A percentile compares a stretch with the other conserved stretches of the same genome.
Evolutionary conservation across 2,113 vertebrate genomes (phyloP).

Genomic region (Syngnathus scovelli): DNA sequence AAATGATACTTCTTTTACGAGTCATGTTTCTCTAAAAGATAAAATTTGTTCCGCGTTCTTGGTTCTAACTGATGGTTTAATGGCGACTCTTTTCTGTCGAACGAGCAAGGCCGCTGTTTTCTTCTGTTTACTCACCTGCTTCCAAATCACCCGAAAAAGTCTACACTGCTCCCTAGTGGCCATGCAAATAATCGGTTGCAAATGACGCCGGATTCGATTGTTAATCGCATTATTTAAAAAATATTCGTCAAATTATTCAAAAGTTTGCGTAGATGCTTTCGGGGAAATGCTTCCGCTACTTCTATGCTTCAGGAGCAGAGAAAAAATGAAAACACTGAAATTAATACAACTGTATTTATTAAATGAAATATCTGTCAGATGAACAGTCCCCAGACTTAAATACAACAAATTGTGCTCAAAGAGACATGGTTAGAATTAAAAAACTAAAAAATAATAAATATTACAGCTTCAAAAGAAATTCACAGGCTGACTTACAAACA

Average conservation of each 20-base stretch:
- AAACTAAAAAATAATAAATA: constrained; percentile 41
- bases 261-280: no score
- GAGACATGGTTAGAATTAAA: constrained; percentile 18
- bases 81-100: background rate
- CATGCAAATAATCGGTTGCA: background rate
- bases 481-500: constrained; percentile 49
- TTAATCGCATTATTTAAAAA: no score
- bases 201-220: no score
- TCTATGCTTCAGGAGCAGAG: background rate
- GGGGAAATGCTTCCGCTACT: no score
- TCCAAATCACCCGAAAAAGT: no score
- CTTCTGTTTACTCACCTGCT: background rate
- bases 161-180: background rate
- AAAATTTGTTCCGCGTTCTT: background rate
- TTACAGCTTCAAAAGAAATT: constrained; percentile 46
- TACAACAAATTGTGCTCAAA: constrained; percentile 35
- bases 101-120: background rate
- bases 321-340: background rate
- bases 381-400: constrained; percentile 39
- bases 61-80: background rate
- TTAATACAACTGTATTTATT: constrained; percentile 52
- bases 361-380: constrained; percentile 33
- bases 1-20: constrained; percentile 52
- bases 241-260: no score
- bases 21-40: constrained; percentile 21